Evolutionary conservation across 2,113 vertebrate genomes (phyloP).

Genomic region (Eublepharis macularius): DNA sequence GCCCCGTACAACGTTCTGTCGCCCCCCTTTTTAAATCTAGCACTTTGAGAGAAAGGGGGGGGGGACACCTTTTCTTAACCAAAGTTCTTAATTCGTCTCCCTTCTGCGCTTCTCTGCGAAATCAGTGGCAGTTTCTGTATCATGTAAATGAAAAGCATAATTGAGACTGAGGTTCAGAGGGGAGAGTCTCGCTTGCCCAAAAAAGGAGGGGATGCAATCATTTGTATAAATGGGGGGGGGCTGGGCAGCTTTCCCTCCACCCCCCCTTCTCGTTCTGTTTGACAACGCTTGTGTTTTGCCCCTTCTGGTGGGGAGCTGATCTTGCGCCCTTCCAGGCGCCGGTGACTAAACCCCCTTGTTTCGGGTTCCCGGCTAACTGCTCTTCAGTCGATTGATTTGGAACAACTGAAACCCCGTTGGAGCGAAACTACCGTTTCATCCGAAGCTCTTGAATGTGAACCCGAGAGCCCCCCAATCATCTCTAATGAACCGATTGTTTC

Average conservation of each 20-base stretch:
- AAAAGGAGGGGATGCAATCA: constrained; percentile 55
- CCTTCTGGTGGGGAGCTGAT: constrained; percentile 31
- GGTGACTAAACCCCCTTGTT: background rate
- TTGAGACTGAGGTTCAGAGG: constrained; percentile 45
- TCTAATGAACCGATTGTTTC: constrained; percentile 74
- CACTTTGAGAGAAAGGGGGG: constrained; percentile 35
- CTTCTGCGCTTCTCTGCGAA: constrained; percentile 65
- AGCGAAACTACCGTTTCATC: constrained; percentile 51
- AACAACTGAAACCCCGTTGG: constrained; percentile 46
- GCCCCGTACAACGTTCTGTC: background rate
- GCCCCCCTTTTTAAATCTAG: constrained; percentile 21
- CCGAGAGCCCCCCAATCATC: constrained; percentile 58
- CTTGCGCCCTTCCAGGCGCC: background rate
- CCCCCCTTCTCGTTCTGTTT: constrained; percentile 13
- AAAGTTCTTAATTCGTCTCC: constrained; percentile 71
- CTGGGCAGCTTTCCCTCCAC: constrained; percentile 20
- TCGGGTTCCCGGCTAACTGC: constrained; percentile 32
- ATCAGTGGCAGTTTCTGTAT: constrained; percentile 68
- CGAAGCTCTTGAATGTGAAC: constrained; percentile 50
- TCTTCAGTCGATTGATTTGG: constrained; percentile 61
- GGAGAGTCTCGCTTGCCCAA: constrained; percentile 49
- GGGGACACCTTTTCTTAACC: constrained; percentile 55
- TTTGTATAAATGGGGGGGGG: constrained; percentile 59
- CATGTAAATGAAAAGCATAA: constrained; percentile 74
- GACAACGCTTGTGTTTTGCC: constrained; percentile 34